phyloP scores from a whole-genome alignment of 35 echinoderm and acorn worm genomes.

The Apostichopus californicus region DNA sequence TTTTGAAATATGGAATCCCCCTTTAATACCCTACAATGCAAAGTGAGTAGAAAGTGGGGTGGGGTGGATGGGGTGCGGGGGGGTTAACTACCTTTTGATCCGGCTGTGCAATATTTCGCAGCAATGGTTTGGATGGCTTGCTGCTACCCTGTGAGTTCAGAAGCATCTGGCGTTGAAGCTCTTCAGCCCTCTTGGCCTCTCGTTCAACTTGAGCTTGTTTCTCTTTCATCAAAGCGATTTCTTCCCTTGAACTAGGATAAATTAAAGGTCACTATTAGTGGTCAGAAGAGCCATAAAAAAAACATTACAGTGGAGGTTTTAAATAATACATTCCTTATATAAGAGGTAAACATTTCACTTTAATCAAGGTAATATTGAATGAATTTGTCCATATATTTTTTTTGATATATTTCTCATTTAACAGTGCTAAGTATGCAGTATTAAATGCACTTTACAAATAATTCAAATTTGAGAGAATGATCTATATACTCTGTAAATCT shows the following conservation, averaged over 20 bases:
- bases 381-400: too few species aligned
- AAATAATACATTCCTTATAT: not conserved
- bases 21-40: too few species aligned
- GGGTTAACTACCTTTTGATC: conserved; percentile 81
- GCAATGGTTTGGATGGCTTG: conserved; percentile 54
- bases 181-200: conserved; percentile 69
- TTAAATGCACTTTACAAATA: too few species aligned
- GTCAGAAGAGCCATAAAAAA: not conserved
- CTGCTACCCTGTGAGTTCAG: conserved; percentile 49
- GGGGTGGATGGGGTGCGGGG: not conserved
- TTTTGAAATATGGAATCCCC: too few species aligned
- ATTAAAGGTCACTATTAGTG: not conserved
- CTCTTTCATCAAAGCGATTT: conserved; percentile 81
- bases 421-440: too few species aligned
- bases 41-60: too few species aligned
- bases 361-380: too few species aligned
- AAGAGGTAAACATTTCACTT: too few species aligned
- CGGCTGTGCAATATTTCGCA: conserved; percentile 62
- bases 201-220: conserved; percentile 80
- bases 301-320: too few species aligned
- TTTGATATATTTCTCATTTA: too few species aligned
- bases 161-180: conserved; percentile 73
- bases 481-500: too few species aligned
- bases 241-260: conserved; percentile 80
- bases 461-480: too few species aligned